Evolutionary conservation across 2,888 invertebrate species (phyloP), one percentile per base, ranked within the genome.

Genomic region (Troilus luridus): DNA sequence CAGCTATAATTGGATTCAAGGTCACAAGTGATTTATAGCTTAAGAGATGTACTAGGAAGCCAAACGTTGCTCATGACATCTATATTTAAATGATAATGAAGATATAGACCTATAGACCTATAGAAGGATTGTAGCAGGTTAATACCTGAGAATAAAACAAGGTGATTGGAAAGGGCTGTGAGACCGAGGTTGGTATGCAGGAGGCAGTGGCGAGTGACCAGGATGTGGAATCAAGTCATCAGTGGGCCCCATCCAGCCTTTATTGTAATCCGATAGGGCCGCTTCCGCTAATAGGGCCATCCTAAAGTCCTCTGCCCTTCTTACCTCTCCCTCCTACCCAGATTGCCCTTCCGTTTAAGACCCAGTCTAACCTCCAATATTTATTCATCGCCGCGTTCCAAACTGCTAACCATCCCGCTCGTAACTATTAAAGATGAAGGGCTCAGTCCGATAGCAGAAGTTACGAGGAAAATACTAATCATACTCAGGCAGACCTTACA

Each of bases 181-280:
- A 14, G 67, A 67, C 67, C 12, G 41, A 21, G 41, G 72, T 77
- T 77, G 72, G 72, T 77, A 77, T 77, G 72, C 72, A 27, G 72
- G 72, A 41, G 72, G 72, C 41, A 8, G 27, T 19, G 27, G 17
- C 12, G 72, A 77, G 72, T 77, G 72, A 77, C 72, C 72, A 77
- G 72, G 72, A 77, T 77, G 85, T 85, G 56, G 85, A 85, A 85
- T 85, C 85, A 85, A 85, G 85, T 58, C 56, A 85, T 85, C 85
- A 85, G 85, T n/a, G 56, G 56, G 85, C 14, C 10, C 85, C 85
- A 58, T 58, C 56, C 85, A 11, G n/a, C 85, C 85, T 85, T 85
- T 85, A 85, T 85, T 85, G 85, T 85, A 85, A 85, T 85, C 85
- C 85, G 85, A 85, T 85, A 58, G 85, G n/a, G n/a, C 56, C 56